A percentile compares a stretch with the other conserved stretches of the same genome.
These are phyloP conservation scores for Macroramphosus scolopax DNA, from an alignment of 2,797 vertebrate genomes.

Conservation along the genomic window DNA sequence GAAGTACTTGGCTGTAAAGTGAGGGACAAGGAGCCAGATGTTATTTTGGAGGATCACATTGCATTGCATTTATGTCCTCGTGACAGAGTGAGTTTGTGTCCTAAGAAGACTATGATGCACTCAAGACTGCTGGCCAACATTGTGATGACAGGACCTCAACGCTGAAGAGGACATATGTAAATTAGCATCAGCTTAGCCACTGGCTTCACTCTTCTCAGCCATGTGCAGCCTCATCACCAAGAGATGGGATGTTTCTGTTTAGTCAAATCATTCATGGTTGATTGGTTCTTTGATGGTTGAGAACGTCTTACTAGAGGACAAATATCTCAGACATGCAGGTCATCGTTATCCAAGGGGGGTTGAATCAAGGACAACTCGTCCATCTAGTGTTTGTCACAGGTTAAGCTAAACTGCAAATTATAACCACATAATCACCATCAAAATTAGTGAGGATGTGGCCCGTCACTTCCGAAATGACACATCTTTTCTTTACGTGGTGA, in stretches of 20 bases:
- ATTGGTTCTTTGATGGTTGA: too few relatives aligned
- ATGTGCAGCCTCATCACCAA: slow-evolving; percentile 15
- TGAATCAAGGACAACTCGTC: too few relatives aligned
- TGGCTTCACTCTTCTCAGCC: background rate
- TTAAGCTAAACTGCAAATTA: too few relatives aligned
- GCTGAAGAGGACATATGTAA: slow-evolving; percentile 14
- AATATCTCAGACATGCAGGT: too few relatives aligned
- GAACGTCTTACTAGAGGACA: too few relatives aligned
- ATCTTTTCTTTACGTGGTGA: too few relatives aligned
- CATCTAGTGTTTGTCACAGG: too few relatives aligned
- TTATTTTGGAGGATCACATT: slow-evolving; percentile 65
- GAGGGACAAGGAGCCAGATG: slow-evolving; percentile 68
- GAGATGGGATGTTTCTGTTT: slow-evolving; percentile 16
- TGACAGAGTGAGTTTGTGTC: slow-evolving; percentile 38
- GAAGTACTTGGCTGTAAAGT: slow-evolving; percentile 60
- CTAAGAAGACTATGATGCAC: slow-evolving; percentile 13
- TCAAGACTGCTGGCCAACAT: slow-evolving; percentile 8
- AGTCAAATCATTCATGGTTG: background rate
- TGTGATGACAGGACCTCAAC: slow-evolving; percentile 4
- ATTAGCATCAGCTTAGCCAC: slow-evolving; percentile 4
- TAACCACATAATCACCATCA: too few relatives aligned
- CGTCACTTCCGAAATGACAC: too few relatives aligned
- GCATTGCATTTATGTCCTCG: slow-evolving; percentile 59
- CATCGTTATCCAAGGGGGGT: too few relatives aligned
- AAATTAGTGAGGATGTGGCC: too few relatives aligned